These are phyloP conservation scores for Entosphenus tridentatus DNA, from an alignment of 2,113 vertebrate genomes.

Conservation along the genomic window DNA sequence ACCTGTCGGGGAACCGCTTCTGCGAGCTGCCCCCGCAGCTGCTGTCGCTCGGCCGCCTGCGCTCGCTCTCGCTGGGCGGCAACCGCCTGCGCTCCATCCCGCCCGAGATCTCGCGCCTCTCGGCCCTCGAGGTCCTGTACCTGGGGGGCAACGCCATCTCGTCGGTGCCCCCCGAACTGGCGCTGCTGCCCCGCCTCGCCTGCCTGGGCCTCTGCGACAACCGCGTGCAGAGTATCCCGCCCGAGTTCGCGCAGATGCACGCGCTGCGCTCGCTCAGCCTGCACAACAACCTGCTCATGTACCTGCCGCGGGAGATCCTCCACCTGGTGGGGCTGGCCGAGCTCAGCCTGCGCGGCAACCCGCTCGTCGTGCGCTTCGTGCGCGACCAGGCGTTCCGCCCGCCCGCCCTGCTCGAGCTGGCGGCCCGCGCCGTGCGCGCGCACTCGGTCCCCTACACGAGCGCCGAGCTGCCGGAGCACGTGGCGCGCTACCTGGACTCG, in stretches of 20 bases:
- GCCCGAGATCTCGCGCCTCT: constrained; percentile 28
- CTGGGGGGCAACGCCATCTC: constrained; percentile 86
- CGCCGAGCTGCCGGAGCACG: constrained; percentile 41
- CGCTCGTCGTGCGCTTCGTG: constrained; percentile 51
- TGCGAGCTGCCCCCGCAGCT: constrained; percentile 45
- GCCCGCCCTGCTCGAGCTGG: constrained; percentile 33
- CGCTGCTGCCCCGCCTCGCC: constrained; percentile 57
- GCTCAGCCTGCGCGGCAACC: constrained; percentile 84
- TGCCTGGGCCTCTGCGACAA: constrained; percentile 91
- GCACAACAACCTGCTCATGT: constrained; percentile 86
- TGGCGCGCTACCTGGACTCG: constrained; percentile 52
- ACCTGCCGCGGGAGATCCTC: constrained; percentile 79
- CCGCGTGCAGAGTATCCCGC: constrained; percentile 83
- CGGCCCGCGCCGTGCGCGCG: constrained; percentile 30
- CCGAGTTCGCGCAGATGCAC: constrained; percentile 81
- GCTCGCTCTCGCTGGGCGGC: constrained; percentile 72
- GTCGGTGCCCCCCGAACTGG: constrained; percentile 69
- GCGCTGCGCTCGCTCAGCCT: constrained; percentile 81
- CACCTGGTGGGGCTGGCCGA: constrained; percentile 70
- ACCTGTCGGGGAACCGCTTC: constrained; percentile 79
- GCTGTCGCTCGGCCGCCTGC: constrained; percentile 40
- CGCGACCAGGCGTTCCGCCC: constrained; percentile 32
- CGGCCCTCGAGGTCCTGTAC: constrained; percentile 54
- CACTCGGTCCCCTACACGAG: constrained; percentile 30
- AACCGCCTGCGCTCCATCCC: constrained; percentile 70